Percentiles rank a stretch among this genome's conserved stretches.
Evolutionary conservation across 2,113 vertebrate species (phyloP).

Genomic region (Benitochromis conjunctus): DNA sequence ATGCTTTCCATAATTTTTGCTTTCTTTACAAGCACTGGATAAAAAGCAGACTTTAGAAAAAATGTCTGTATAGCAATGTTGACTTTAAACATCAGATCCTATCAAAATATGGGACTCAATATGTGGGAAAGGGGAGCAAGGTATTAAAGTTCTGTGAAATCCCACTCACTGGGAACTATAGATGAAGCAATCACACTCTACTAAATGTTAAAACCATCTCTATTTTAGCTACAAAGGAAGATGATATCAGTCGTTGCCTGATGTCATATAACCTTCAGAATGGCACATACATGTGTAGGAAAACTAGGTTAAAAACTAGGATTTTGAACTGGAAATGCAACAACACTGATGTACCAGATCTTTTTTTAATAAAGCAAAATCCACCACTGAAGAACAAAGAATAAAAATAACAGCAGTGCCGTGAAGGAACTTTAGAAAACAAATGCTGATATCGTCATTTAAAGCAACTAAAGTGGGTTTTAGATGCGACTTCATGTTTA

Average conservation of each 20-base stretch:
- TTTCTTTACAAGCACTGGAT: background rate
- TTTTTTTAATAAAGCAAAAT: no score
- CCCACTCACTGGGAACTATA: background rate
- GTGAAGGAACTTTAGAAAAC: no score
- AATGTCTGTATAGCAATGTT: background rate
- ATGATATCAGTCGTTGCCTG: background rate
- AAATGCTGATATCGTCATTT: no score
- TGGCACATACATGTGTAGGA: no score
- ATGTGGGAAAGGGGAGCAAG: background rate
- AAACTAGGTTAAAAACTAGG: no score
- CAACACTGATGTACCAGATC: no score
- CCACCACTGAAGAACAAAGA: background rate
- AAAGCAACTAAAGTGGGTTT: no score
- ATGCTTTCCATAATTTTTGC: background rate
- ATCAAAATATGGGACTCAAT: background rate
- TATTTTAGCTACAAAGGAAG: fast-evolving
- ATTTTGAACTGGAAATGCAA: background rate
- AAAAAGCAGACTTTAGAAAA: background rate
- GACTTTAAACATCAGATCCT: background rate
- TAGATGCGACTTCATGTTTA: no score
- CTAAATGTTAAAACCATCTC: background rate
- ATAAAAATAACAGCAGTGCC: no score
- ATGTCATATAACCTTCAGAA: background rate
- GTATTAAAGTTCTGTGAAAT: background rate
- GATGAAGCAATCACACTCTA: background rate